Evolutionary conservation across 2,888 invertebrate species (phyloP).

Genomic region (Hipparchia semele): DNA sequence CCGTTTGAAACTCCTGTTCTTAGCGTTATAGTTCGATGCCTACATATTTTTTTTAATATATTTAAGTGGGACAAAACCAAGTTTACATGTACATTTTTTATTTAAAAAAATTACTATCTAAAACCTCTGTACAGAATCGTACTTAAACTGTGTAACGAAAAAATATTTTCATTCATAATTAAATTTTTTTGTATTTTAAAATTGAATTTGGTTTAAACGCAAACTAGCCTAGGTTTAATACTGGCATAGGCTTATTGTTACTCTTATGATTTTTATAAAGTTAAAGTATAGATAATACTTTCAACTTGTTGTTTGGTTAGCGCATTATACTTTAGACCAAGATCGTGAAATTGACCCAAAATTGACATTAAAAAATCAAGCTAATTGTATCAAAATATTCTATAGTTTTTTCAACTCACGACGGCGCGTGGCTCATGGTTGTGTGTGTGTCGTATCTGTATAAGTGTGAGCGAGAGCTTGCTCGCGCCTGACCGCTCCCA

Average conservation of each 20-base stretch:
- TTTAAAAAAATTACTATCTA: background rate
- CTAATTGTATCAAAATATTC: too few relatives aligned
- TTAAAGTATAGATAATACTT: background rate
- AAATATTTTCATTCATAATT: slow-evolving; percentile 2
- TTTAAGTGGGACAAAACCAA: slow-evolving; percentile 4
- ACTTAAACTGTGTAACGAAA: slow-evolving; percentile 14
- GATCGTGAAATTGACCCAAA: too few relatives aligned
- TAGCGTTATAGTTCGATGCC: too few relatives aligned
- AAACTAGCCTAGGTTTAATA: background rate
- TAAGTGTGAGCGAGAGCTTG: too few relatives aligned
- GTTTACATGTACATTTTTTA: background rate
- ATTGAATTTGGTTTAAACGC: slow-evolving; percentile 13
- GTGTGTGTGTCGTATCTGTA: too few relatives aligned
- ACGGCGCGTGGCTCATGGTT: too few relatives aligned
- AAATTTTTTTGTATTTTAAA: background rate
- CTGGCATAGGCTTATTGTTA: background rate
- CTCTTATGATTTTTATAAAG: background rate
- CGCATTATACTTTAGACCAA: too few relatives aligned
- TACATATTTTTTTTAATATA: background rate
- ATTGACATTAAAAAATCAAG: too few relatives aligned
- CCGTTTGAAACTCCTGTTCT: too few relatives aligned
- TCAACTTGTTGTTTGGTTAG: background rate
- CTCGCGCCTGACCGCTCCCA: too few relatives aligned
- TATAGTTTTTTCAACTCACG: too few relatives aligned
- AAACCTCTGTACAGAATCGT: background rate